phyloP scores from a whole-genome alignment of 2,888 invertebrate species.

The Desoria tigrina region DNA sequence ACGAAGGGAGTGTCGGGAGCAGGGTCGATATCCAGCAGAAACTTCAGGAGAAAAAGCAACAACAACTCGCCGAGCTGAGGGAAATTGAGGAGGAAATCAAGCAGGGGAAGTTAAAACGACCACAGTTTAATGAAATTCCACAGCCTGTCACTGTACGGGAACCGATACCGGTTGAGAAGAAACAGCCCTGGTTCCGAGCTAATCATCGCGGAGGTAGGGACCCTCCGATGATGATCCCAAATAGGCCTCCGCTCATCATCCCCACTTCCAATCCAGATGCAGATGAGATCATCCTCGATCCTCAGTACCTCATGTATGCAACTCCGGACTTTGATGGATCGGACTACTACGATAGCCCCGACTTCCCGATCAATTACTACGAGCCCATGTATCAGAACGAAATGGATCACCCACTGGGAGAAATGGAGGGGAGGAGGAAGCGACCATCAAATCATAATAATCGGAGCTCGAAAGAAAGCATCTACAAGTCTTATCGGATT shows the following conservation, averaged over 20 bases:
- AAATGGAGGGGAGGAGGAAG: slow-evolving; percentile 6
- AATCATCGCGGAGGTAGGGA: slow-evolving; percentile 20
- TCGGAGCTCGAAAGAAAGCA: slow-evolving; percentile 50
- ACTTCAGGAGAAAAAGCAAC: slow-evolving; percentile 82
- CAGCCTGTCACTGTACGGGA: slow-evolving; percentile 59
- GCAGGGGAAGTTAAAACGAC: slow-evolving; percentile 67
- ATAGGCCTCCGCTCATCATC: slow-evolving; percentile 42
- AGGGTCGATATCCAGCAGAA: slow-evolving; percentile 83
- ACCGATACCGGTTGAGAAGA: slow-evolving; percentile 71
- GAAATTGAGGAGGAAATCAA: slow-evolving; percentile 85
- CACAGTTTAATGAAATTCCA: slow-evolving; percentile 55
- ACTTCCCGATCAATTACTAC: slow-evolving; percentile 48
- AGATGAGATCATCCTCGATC: slow-evolving; percentile 45
- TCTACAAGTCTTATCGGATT: slow-evolving; percentile 62
- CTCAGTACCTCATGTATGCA: slow-evolving; percentile 47
- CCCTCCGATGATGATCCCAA: slow-evolving; percentile 27
- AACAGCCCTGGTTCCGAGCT: slow-evolving; percentile 64
- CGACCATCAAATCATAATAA: not conserved
- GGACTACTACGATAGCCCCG: slow-evolving; percentile 47
- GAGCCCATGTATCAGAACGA: slow-evolving; percentile 50
- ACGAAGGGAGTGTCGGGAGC: slow-evolving; percentile 73
- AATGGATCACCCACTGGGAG: not conserved
- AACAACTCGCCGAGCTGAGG: slow-evolving; percentile 78
- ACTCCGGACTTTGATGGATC: slow-evolving; percentile 20
- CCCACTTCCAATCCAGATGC: slow-evolving; percentile 33